Evolutionary conservation across 2,113 vertebrate genomes (phyloP), one percentile per base, ranked within the genome.

Genomic region (Piprites chloris): DNA sequence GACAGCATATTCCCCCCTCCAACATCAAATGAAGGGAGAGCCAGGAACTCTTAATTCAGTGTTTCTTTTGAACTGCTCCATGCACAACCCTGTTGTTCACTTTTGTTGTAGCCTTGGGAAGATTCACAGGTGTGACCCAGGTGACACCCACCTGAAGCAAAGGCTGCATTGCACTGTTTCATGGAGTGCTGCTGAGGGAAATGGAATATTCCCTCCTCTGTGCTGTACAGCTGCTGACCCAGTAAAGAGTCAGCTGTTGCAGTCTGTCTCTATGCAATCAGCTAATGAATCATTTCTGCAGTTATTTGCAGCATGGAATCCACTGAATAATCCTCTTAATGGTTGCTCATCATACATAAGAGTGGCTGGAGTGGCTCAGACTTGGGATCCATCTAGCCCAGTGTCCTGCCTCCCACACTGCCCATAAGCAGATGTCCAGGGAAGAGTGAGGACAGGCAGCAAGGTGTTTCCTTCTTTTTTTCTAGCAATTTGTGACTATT

Each of bases 241-340:
- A 80, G 72, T 80, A 59, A 50, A 69, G 53, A 61, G 39, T 77
- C 88, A 76, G 67, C 79, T 92, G 72, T 37, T 92, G 59, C 46
- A 63, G 83, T 33, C 63, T 77, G 18, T 67, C 68, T 35, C n/a
- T 5, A 19, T 50, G 63, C 55, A 77, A 42, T 92, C 75, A 86
- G 79, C 83, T 92, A 92, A 80, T 90, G 59, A 68, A 90, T 86
- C 42, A 32, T 90, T 92, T 82, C 65, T 92, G 84, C 61, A 83
- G 10, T 77, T 72, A 55, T 69, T 73, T 3, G 7, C 72, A 95
- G 76, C 39, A 8, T 24, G 55, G 86, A 95, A 88, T 86, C 92
- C 72, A 53, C 82, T 77, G 53, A 20, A 46, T 97, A 90, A 95
- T 96, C 72, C 86, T 93, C 91, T 92, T 92, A 90, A 18, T 39